Percentiles rank a stretch among this genome's conserved stretches.
Evolutionary conservation across 2,113 vertebrate species (phyloP).

Genomic region (Puffinus mauretanicus): DNA sequence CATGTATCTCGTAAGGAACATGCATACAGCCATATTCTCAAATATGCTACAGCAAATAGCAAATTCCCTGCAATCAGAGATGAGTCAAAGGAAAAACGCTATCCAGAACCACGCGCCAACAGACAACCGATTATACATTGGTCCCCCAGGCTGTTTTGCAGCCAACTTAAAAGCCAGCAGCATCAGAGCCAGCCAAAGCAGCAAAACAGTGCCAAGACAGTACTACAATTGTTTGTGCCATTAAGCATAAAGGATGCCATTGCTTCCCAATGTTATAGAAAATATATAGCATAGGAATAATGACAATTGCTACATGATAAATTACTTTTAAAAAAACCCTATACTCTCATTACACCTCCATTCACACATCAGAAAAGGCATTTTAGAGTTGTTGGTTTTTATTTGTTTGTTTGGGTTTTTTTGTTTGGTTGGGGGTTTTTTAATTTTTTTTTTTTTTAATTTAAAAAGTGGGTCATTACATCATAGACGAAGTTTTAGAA

Average conservation of each 20-base stretch:
- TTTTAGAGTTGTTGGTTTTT: background rate
- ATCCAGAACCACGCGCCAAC: conserved; percentile 12
- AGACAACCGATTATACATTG: background rate
- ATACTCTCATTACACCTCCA: background rate
- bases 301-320: background rate
- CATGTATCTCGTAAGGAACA: background rate
- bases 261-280: conserved; percentile 13
- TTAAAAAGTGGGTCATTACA: background rate
- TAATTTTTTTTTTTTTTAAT: background rate
- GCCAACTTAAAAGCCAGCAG: conserved; percentile 58
- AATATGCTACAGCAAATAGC: background rate
- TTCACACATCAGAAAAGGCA: background rate
- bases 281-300: background rate
- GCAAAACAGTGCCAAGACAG: conserved; percentile 41
- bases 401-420: too few relatives aligned
- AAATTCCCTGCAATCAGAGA: conserved; percentile 52
- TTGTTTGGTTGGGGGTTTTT: too few relatives aligned
- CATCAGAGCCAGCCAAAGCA: conserved; percentile 27
- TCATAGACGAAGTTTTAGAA: background rate
- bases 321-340: background rate
- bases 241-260: conserved; percentile 58
- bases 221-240: conserved; percentile 53
- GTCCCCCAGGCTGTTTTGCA: conserved; percentile 25
- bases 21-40: background rate
- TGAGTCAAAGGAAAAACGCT: conserved; percentile 55